A percentile compares a stretch with the other conserved stretches of the same genome.
Conservation (phyloP, 2,113 vertebrate genomes). For the Vulpes ferrilata region DNA sequence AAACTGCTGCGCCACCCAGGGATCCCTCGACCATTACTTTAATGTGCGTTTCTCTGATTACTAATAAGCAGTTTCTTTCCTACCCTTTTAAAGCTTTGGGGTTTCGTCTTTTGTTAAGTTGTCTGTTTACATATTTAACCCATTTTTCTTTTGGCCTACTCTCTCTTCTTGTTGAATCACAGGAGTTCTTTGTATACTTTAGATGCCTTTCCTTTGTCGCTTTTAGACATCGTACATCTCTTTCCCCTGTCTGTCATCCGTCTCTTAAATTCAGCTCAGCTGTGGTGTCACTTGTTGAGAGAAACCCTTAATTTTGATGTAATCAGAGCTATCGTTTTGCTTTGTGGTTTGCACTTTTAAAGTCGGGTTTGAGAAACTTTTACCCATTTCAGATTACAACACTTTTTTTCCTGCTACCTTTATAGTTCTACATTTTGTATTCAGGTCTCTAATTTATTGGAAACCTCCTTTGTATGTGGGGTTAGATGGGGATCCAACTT, state of each 20-base stretch:
- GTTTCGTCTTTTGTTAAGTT: slow-evolving; percentile 20
- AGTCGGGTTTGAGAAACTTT: slow-evolving; percentile 21
- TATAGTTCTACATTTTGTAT: not conserved
- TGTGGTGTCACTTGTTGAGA: not conserved
- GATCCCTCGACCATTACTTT: not conserved
- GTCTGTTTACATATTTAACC: not conserved
- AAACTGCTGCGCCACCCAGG: no score
- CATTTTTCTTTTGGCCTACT: not conserved
- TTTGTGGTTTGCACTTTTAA: not conserved
- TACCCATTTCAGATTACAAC: not conserved
- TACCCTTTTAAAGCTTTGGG: not conserved
- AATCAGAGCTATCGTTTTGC: not conserved
- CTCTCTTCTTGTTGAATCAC: not conserved
- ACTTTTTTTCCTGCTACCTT: not conserved
- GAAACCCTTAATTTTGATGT: slow-evolving; percentile 38
- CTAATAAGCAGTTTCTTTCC: not conserved
- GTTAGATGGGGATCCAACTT: not conserved
- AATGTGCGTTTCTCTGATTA: slow-evolving; percentile 43
- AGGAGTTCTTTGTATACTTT: not conserved
- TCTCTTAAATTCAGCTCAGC: slow-evolving; percentile 2
- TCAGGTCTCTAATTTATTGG: not conserved
- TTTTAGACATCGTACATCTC: not conserved
- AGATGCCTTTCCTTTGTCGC: not conserved
- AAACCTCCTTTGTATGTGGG: not conserved
- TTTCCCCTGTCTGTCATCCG: not conserved